Percentiles rank a stretch among this genome's conserved stretches.
Evolutionary conservation across 2,888 invertebrate genomes (phyloP).

Genomic region (Drosophila demipolita): DNA sequence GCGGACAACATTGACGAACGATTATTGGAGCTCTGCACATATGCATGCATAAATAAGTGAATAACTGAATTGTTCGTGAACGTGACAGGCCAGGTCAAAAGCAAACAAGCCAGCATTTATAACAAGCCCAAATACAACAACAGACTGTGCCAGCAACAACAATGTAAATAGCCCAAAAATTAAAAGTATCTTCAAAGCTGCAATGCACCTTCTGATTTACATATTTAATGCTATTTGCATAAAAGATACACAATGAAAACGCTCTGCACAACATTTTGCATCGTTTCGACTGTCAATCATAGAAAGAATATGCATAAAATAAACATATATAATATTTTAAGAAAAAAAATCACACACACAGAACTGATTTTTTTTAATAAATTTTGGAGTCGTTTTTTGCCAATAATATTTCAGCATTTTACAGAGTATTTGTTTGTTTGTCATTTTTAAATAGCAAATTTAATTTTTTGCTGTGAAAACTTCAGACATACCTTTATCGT

Average conservation of each 20-base stretch:
- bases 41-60: conserved; percentile 54
- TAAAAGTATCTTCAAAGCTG: conserved; percentile 62
- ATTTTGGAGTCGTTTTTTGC: neutral
- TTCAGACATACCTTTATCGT: conserved; percentile 68
- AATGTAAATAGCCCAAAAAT: conserved; percentile 48
- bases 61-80: conserved; percentile 57
- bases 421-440: conserved; percentile 13
- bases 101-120: conserved; percentile 34
- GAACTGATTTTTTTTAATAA: neutral
- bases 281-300: neutral
- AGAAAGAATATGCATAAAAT: neutral
- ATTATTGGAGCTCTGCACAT: conserved; percentile 10
- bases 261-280: neutral
- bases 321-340: neutral
- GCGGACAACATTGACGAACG: conserved; percentile 62
- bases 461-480: conserved; percentile 1
- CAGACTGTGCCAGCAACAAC: neutral
- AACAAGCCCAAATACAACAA: conserved; percentile 32
- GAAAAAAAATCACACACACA: neutral
- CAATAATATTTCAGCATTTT: too few relatives aligned
- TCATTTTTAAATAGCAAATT: neutral
- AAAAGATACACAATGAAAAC: conserved; percentile 39
- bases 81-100: conserved; percentile 24
- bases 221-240: conserved; percentile 75
- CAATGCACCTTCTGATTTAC: conserved; percentile 58